Evolutionary conservation across 1,140 invertebrate genomes (phyloP), one percentile per base, ranked within the genome.

Genomic region (Drosophila persimilis): DNA sequence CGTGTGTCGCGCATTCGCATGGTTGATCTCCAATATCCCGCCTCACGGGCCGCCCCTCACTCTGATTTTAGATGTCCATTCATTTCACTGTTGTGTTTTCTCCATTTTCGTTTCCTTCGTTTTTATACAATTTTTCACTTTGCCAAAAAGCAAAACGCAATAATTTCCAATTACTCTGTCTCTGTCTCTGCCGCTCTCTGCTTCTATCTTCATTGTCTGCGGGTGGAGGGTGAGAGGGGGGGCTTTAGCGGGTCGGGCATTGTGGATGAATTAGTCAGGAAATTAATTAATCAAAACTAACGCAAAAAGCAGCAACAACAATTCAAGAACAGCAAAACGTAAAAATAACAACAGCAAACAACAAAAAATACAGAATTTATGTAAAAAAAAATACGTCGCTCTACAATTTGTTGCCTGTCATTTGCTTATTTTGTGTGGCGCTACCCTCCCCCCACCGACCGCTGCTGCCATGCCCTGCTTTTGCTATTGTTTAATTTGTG

Each of bases 221-320:
- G 3, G 9, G 9, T 3, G 9, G 31, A 3, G 3, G 31, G 4
- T 13, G 4, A 2, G 63, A 84, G 59, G 72, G 78, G 77, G 75
- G 65, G 43, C 83, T 88, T 79, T 84, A 77, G 79, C 74, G 67
- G 88, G 83, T 88, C 84, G 83, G 67, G 84, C 72, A 83, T 88
- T 88, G 78, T 76, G 84, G 79, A 88, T 81, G 83, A 88, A 88
- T 88, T 89, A 89, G 84, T 89, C 84, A 89, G 83, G 83, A 88
- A 88, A 88, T 88, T 88, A 88, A 88, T 88, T 88, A 88, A 88
- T 88, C 83, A 86, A 86, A 86, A 83, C 83, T 86, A 79, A 79
- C 73, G 83, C 83, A 67, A 73, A 73, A 50, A 69, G 59, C 71
- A 67, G 56, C 56, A 66, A 69, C 46, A 62, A 24, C 53, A 77